A percentile compares a stretch with the other conserved stretches of the same genome.
phyloP scores from a whole-genome alignment of 2,888 invertebrate genomes.

The Pyralis farinalis region DNA sequence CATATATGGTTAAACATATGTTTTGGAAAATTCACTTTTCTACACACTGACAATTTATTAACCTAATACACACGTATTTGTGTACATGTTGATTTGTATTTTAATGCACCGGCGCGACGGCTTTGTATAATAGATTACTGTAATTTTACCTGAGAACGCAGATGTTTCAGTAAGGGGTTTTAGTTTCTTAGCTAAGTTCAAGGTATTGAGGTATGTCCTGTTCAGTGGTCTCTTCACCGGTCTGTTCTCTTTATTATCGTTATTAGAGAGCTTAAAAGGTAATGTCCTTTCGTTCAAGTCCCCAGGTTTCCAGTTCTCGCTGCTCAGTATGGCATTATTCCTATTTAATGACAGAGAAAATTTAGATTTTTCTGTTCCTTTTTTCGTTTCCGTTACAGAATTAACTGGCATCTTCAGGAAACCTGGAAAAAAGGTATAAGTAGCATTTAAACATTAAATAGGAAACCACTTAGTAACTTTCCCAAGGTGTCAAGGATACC shows the following conservation, averaged over 20 bases:
- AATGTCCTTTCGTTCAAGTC: constrained; percentile 43
- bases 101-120: too few species aligned
- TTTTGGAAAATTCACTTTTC: too few species aligned
- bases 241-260: constrained; percentile 64
- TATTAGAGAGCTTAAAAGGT: constrained; percentile 31
- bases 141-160: constrained; percentile 55
- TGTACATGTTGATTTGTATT: too few species aligned
- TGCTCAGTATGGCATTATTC: constrained; percentile 66
- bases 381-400: constrained; percentile 64
- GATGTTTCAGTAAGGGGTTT: constrained; percentile 55
- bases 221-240: constrained; percentile 58
- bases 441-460: constrained; percentile 27
- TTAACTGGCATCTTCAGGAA: constrained; percentile 80
- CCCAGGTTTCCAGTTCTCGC: constrained; percentile 47
- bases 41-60: too few species aligned
- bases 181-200: constrained; percentile 65
- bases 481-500: constrained; percentile 63
- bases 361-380: constrained; percentile 65
- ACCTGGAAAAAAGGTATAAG: constrained; percentile 51
- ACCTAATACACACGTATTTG: too few species aligned
- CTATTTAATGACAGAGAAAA: constrained; percentile 65
- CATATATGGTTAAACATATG: too few species aligned
- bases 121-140: constrained; percentile 5
- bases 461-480: constrained; percentile 47
- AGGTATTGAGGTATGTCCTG: constrained; percentile 57